Percentiles rank a stretch among this genome's conserved stretches.
These are phyloP conservation scores for Ctenopoma multispine DNA, from an alignment of 2,797 vertebrate genomes.

Conservation along the genomic window DNA sequence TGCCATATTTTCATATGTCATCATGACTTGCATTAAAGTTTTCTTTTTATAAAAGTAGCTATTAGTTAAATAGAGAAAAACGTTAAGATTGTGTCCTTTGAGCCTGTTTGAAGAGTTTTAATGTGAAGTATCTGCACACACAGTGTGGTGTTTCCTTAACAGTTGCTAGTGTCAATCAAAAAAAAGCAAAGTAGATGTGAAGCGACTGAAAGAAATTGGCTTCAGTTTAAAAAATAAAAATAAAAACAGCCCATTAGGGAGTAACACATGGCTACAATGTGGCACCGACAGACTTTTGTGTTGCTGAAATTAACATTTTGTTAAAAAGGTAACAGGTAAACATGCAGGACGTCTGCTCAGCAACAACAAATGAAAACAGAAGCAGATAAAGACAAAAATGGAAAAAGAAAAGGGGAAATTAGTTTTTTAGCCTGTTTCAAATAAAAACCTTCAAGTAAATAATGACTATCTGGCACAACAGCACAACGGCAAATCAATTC, in stretches of 20 bases:
- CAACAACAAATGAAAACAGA: not conserved
- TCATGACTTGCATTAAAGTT: too few relatives aligned
- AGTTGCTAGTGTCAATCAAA: not conserved
- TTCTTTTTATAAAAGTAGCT: too few relatives aligned
- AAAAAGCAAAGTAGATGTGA: not conserved
- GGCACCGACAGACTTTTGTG: too few relatives aligned
- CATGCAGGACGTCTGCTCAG: not conserved
- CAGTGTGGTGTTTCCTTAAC: not conserved
- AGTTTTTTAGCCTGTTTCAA: not conserved
- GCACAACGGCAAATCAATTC: constrained; percentile 11
- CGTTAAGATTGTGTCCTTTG: not conserved
- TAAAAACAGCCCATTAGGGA: not conserved
- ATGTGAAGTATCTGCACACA: not conserved
- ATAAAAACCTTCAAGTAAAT: not conserved
- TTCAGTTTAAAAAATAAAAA: not conserved
- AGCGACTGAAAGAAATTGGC: not conserved
- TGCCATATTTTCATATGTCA: too few relatives aligned
- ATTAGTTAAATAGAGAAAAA: too few relatives aligned
- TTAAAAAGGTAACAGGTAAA: not conserved
- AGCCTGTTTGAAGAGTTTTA: not conserved
- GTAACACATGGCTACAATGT: not conserved
- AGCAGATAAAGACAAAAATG: not conserved
- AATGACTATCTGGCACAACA: not conserved
- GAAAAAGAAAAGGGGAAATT: not conserved
- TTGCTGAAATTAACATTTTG: too few relatives aligned